phyloP scores from a whole-genome alignment of 2,888 invertebrate species.

The Conus canariensis region DNA sequence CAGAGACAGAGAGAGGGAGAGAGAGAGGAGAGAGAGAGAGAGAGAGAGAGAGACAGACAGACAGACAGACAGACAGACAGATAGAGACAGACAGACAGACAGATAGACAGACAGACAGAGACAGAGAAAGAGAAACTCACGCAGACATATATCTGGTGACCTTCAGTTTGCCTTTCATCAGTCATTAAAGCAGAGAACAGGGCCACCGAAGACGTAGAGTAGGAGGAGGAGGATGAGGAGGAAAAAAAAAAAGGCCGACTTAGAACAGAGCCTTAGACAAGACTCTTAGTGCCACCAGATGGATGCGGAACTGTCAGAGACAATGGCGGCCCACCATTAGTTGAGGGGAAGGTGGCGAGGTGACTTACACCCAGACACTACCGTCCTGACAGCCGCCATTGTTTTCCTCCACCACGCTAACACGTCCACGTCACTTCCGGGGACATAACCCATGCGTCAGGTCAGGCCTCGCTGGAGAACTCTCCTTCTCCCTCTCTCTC shows the following conservation, averaged over 20 bases:
- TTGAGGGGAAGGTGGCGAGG: slow-evolving; percentile 23
- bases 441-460: slow-evolving; percentile 7
- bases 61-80: not conserved
- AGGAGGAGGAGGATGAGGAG: not conserved
- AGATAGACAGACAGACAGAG: not conserved
- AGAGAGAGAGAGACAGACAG: not conserved
- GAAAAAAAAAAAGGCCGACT: no score
- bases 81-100: not conserved
- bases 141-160: not conserved
- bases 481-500: not conserved
- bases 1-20: not conserved
- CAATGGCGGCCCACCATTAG: not conserved
- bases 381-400: slow-evolving; percentile 32
- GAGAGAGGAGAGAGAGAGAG: not conserved
- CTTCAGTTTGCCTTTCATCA: no score
- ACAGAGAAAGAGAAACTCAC: not conserved
- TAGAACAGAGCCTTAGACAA: no score
- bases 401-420: not conserved
- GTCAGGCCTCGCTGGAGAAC: not conserved
- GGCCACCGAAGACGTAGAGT: not conserved
- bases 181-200: not conserved
- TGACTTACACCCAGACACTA: not conserved
- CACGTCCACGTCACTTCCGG: slow-evolving; percentile 38
- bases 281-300: not conserved
- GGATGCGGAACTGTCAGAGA: slow-evolving; percentile 1